Percentiles rank a stretch among this genome's conserved stretches.
These are phyloP conservation scores for Dioctria linearis DNA, from an alignment of 2,888 invertebrate genomes.

Conservation along the genomic window DNA sequence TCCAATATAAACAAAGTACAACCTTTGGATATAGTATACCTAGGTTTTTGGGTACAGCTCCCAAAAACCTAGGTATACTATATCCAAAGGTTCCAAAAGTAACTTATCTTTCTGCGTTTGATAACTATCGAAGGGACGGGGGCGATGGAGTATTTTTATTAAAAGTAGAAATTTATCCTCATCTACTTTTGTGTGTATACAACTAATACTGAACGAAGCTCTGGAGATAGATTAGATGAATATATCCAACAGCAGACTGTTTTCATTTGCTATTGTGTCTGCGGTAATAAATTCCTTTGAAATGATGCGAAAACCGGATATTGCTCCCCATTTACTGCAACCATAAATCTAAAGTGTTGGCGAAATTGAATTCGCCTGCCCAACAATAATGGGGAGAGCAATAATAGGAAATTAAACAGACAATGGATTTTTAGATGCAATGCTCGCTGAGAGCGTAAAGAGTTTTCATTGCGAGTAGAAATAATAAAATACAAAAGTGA, in stretches of 20 bases:
- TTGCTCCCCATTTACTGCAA: slow-evolving; percentile 23
- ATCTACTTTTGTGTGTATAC: background rate
- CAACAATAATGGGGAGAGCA: background rate
- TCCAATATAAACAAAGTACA: too few relatives aligned
- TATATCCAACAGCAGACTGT: background rate
- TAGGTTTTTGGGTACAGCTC: background rate
- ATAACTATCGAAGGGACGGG: background rate
- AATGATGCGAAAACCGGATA: slow-evolving; percentile 29
- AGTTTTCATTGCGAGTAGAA: too few relatives aligned
- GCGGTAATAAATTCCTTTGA: slow-evolving; percentile 37
- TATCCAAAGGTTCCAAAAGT: background rate
- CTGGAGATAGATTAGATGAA: background rate
- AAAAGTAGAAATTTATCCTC: background rate
- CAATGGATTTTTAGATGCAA: too few relatives aligned
- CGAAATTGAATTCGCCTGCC: slow-evolving; percentile 24
- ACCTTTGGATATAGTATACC: too few relatives aligned
- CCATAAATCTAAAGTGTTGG: slow-evolving; percentile 45
- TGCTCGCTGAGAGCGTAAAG: too few relatives aligned
- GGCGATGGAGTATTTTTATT: background rate
- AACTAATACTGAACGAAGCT: background rate
- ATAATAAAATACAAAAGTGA: too few relatives aligned
- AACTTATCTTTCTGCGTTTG: background rate
- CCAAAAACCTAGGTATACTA: background rate
- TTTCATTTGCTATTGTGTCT: background rate
- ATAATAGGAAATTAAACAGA: slow-evolving; percentile 28